A percentile compares a stretch with the other conserved stretches of the same genome.
phyloP scores from a whole-genome alignment of 2,113 vertebrate genomes.

The Microtus montanus region DNA sequence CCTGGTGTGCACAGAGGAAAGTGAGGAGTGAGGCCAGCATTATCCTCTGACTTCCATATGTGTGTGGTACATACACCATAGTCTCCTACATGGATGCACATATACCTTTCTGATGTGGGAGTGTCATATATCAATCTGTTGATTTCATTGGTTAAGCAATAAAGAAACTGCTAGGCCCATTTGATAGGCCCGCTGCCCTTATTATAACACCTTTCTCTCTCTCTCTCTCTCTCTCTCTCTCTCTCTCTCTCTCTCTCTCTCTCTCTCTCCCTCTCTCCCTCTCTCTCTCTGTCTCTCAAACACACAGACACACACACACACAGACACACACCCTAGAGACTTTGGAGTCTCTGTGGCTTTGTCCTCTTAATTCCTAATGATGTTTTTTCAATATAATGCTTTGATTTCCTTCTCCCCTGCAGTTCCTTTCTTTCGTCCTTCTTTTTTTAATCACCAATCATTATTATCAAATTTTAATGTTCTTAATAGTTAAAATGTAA shows the following conservation, averaged over 20 bases:
- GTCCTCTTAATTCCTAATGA: not conserved
- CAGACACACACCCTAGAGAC: not conserved
- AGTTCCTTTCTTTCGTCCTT: not conserved
- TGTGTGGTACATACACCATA: not conserved
- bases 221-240: too few relatives aligned
- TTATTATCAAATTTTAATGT: not conserved
- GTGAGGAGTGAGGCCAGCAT: not conserved
- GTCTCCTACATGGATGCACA: not conserved
- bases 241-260: not conserved
- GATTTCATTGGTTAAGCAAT: too few relatives aligned
- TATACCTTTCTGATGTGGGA: too few relatives aligned
- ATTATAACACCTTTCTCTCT: too few relatives aligned
- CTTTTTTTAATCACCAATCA: not conserved
- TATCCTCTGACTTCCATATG: not conserved
- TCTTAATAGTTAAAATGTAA: not conserved
- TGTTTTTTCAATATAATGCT: not conserved
- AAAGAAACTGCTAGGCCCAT: too few relatives aligned
- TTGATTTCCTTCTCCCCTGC: not conserved
- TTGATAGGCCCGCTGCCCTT: too few relatives aligned
- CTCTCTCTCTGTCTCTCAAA: too few relatives aligned
- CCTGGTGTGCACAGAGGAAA: not conserved
- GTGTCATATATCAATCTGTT: too few relatives aligned
- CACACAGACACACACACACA: not conserved
- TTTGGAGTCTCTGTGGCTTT: not conserved
- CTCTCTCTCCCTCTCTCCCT: not conserved